Evolutionary conservation across 2,113 vertebrate species (phyloP), one percentile per base, ranked within the genome.

Genomic region (Ochotona princeps): DNA sequence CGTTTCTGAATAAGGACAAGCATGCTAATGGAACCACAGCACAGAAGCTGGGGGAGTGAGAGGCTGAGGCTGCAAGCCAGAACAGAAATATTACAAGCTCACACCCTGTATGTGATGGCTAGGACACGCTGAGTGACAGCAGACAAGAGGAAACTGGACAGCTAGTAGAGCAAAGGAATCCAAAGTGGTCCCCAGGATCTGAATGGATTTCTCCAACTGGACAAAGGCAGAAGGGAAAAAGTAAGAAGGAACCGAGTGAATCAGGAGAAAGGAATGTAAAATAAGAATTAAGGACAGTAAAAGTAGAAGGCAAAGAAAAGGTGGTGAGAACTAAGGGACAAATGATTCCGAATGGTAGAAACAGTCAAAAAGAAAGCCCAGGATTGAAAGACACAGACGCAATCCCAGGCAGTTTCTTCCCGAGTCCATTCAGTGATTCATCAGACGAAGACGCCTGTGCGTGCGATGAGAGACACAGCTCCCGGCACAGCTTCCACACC

Each of bases 401-500:
- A 11, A n/a, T 86, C 91, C 75, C 92, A 89, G 87, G 75, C 91
- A 86, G 80, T 66, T 76, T 94, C 75, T 87, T 63, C 80, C 83
- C 65, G 63, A 86, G 74, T n/a, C n/a, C 44, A 74, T 12, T 69
- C 74, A 72, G 28, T 92, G 88, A 94, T 18, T 95, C 54, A 88
- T 28, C 76, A 81, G 35, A 67, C 51, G 35, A 49, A 93, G 88
- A 75, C 66, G 11, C 25, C 61, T 38, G 63, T 30, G 54, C 15
- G 54, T 57, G 38, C 38, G 4, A 44, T 44, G 54, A 18, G 54
- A 15, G 54, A 51, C 13, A 63, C 73, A 65, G 21, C 21, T 7
- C 35, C 67, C 3, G 18, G 17, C 2, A 57, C 13, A n/a, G 67
- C 65, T 0, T 2, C 47, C 65, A 85, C 32, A 51, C 30, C 4